These are phyloP conservation scores for Spongia lamella DNA, from an alignment of 37 sponge, comb jelly and placozoan genomes.

Conservation along the genomic window DNA sequence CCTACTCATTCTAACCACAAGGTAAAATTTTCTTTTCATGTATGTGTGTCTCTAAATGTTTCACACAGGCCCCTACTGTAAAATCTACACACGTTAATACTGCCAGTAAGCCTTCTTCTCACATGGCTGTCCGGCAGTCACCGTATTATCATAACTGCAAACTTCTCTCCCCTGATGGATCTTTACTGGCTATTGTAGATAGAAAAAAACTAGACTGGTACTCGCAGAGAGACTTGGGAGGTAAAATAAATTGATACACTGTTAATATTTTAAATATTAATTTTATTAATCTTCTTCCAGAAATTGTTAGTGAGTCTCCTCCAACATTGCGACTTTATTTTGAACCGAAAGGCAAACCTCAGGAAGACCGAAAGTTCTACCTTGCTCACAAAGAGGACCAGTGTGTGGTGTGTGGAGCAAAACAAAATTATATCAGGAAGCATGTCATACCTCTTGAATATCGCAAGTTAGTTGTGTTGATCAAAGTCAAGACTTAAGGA, in stretches of 20 bases:
- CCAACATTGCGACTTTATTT: conserved; percentile 62
- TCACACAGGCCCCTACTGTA: no score
- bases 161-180: conserved; percentile 79
- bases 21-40: no score
- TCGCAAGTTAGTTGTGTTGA: conserved; percentile 50
- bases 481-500: no score
- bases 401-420: conserved; percentile 79
- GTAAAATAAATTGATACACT: background rate
- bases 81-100: no score
- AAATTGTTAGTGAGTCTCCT: conserved; percentile 59
- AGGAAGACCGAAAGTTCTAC: conserved; percentile 70
- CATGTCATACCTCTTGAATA: conserved; percentile 85
- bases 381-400: conserved; percentile 81
- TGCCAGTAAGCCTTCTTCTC: no score
- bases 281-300: conserved; percentile 7
- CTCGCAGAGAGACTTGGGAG: conserved; percentile 61
- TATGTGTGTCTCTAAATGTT: no score
- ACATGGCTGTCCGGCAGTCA: no score
- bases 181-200: conserved; percentile 66
- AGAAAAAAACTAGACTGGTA: conserved; percentile 80
- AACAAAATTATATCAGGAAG: conserved; percentile 71
- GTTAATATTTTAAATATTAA: no score
- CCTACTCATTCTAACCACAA: no score
- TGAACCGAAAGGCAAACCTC: conserved; percentile 80
- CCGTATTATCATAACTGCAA: conserved; percentile 80